Conservation (phyloP, 2,113 vertebrate genomes). For the Hyperoodon ampullatus region DNA sequence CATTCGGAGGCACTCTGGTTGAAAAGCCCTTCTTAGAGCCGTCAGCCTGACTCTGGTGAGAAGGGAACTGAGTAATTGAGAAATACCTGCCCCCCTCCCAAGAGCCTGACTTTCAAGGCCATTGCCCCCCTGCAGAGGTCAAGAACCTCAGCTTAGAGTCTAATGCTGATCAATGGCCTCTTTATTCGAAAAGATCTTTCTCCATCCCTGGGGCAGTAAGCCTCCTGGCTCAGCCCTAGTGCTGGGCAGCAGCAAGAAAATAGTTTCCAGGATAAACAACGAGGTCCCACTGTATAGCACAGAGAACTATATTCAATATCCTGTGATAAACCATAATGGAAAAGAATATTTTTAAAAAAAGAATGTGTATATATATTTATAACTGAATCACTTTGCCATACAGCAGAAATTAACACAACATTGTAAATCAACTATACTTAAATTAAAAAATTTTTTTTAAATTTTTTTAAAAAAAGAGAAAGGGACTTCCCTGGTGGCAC, state of each 20-base stretch:
- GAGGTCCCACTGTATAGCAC: background rate
- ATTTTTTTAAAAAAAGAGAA: too few species aligned
- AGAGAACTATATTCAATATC: background rate
- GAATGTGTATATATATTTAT: background rate
- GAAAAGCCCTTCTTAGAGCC: background rate
- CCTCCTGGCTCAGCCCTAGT: background rate
- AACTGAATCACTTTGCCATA: background rate
- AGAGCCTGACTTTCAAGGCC: constrained; percentile 5
- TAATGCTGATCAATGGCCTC: constrained; percentile 35
- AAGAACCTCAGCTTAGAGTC: background rate
- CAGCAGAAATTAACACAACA: background rate
- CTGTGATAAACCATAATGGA: background rate
- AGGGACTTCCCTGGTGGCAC: too few species aligned
- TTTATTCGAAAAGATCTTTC: constrained; percentile 42
- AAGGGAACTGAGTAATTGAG: background rate
- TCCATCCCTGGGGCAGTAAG: constrained; percentile 17
- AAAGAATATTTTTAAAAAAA: background rate
- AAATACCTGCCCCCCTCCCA: background rate
- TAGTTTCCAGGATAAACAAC: background rate
- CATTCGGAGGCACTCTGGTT: background rate
- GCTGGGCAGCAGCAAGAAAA: background rate
- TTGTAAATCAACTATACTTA: background rate
- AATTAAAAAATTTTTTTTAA: background rate
- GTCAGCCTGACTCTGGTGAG: background rate
- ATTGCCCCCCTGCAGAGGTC: constrained; percentile 13